These are phyloP conservation scores for Raphicerus campestris DNA, from an alignment of 2,113 vertebrate genomes.

Conservation along the genomic window DNA sequence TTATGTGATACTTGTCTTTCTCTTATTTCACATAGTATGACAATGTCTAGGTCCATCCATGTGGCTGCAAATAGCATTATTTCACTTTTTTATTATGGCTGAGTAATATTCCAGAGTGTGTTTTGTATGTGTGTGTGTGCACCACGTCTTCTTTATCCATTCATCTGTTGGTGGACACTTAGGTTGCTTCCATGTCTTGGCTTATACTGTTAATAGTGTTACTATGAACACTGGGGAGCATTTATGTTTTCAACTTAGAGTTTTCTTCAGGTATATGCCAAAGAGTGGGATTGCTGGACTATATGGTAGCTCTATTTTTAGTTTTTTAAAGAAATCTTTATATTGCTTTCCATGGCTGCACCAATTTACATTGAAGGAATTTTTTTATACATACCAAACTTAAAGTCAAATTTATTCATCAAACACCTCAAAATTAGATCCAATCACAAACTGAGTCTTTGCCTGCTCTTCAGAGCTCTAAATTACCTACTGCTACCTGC, in stretches of 20 bases:
- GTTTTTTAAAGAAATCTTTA: neutral
- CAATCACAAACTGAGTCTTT: neutral
- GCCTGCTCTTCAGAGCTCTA: neutral
- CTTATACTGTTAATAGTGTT: neutral
- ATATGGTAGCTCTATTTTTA: neutral
- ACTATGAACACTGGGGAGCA: neutral
- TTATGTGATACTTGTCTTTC: neutral
- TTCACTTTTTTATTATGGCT: neutral
- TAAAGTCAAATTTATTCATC: neutral
- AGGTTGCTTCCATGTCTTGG: neutral
- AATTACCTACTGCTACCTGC: neutral
- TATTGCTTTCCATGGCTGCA: neutral
- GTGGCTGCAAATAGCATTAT: neutral
- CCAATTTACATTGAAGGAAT: neutral
- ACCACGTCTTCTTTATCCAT: neutral
- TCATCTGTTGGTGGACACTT: neutral
- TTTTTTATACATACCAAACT: neutral
- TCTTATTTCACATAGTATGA: neutral
- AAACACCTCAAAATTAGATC: slow-evolving; percentile 29
- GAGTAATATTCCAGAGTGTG: neutral
- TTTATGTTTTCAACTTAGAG: neutral
- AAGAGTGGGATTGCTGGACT: neutral
- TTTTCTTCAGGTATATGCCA: neutral
- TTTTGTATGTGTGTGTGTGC: neutral
- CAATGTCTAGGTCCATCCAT: too few species aligned